A percentile compares a stretch with the other conserved stretches of the same genome.
Conservation (phyloP, 2,888 invertebrate genomes). For the Ganaspis brasiliensis region DNA sequence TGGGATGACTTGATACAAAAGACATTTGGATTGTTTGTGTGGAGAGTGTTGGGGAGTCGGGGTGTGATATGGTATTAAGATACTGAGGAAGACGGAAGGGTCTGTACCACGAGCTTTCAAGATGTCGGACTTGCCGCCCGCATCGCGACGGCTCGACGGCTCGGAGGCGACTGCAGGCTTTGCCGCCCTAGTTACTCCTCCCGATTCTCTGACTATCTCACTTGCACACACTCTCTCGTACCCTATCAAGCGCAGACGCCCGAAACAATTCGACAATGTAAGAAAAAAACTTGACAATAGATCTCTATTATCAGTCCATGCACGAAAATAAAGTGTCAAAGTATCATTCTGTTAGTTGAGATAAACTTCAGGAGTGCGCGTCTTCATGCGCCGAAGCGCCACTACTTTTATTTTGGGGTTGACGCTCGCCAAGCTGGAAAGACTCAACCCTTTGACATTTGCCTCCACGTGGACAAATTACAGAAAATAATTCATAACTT, state of each 20-base stretch:
- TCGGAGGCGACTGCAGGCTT: constrained; percentile 74
- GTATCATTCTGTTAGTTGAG: not conserved
- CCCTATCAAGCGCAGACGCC: constrained; percentile 61
- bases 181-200: constrained; percentile 57
- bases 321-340: not conserved
- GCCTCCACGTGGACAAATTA: no score
- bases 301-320: not conserved
- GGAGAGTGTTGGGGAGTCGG: not conserved
- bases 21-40: not conserved
- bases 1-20: not conserved
- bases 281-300: constrained; percentile 17
- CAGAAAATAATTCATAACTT: no score
- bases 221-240: constrained; percentile 54
- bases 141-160: constrained; percentile 73
- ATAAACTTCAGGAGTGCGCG: not conserved
- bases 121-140: constrained; percentile 63
- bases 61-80: constrained; percentile 14
- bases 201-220: constrained; percentile 57
- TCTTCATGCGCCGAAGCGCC: not conserved
- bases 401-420: no score
- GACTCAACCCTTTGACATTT: no score
- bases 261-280: constrained; percentile 56
- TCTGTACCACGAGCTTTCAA: constrained; percentile 54
- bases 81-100: constrained; percentile 2
- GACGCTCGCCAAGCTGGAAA: no score